phyloP scores from a whole-genome alignment of 2,888 invertebrate species.

The Silvanus unidentatus region DNA sequence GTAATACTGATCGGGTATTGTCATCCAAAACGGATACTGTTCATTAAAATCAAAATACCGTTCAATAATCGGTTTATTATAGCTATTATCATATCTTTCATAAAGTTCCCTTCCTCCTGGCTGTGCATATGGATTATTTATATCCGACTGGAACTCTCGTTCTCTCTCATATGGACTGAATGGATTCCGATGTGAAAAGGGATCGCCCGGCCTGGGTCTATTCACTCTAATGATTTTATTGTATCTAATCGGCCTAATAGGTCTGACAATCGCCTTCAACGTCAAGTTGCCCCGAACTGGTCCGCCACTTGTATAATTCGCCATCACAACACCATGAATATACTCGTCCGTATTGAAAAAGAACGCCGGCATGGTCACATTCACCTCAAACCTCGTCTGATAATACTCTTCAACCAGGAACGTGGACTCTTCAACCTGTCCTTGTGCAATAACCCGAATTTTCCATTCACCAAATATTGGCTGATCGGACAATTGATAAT shows the following conservation, averaged over 20 bases:
- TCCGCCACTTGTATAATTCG: slow-evolving; percentile 92
- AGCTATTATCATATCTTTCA: slow-evolving; percentile 16
- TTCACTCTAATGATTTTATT: slow-evolving; percentile 25
- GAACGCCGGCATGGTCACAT: slow-evolving; percentile 93
- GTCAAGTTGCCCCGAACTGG: slow-evolving; percentile 88
- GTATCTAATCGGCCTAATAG: slow-evolving; percentile 51
- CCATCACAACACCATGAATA: slow-evolving; percentile 82
- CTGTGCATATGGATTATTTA: not conserved
- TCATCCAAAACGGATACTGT: slow-evolving; percentile 75
- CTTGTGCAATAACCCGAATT: slow-evolving; percentile 81
- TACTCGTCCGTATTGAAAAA: slow-evolving; percentile 82
- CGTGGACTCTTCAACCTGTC: slow-evolving; percentile 77
- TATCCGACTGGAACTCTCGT: not conserved
- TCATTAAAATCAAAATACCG: slow-evolving; percentile 76
- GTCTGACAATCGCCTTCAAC: slow-evolving; percentile 69
- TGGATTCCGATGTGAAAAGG: slow-evolving; percentile 4
- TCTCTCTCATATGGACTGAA: slow-evolving; percentile 7
- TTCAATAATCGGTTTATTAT: slow-evolving; percentile 48
- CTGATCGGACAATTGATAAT: slow-evolving; percentile 85
- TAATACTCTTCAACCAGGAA: slow-evolving; percentile 93
- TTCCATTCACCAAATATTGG: slow-evolving; percentile 91
- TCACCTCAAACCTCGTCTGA: slow-evolving; percentile 90
- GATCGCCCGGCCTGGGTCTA: slow-evolving; percentile 18
- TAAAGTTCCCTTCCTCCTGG: slow-evolving; percentile 1
- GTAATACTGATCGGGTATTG: slow-evolving; percentile 55